These are phyloP conservation scores for Epinephelus lanceolatus DNA, from an alignment of 2,113 vertebrate species.

Conservation along the genomic window DNA sequence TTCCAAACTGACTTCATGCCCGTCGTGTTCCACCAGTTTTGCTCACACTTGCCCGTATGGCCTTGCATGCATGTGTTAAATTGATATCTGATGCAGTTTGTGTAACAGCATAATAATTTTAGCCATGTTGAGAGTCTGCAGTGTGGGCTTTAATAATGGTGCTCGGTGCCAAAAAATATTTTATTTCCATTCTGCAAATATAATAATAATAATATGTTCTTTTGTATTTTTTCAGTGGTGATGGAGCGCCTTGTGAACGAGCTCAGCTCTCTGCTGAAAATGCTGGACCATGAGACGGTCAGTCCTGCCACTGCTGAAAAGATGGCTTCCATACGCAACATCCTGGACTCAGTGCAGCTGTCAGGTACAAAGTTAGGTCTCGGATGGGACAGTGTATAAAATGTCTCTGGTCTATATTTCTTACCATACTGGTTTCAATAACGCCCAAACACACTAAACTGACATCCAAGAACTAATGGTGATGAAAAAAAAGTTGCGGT, in stretches of 20 bases:
- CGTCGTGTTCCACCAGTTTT: conserved; percentile 30
- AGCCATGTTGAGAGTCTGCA: background rate
- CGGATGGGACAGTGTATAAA: background rate
- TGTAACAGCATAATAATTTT: conserved; percentile 24
- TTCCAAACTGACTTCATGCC: conserved; percentile 39
- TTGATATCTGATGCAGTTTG: conserved; percentile 26
- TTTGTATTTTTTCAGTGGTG: conserved; percentile 69
- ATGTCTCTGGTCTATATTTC: background rate
- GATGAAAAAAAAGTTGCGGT: too few species aligned
- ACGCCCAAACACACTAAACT: too few species aligned
- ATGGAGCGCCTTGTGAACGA: conserved; percentile 95
- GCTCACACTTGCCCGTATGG: conserved; percentile 8
- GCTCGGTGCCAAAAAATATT: background rate
- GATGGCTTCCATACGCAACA: conserved; percentile 91
- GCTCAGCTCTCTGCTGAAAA: conserved; percentile 90
- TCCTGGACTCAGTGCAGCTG: conserved; percentile 91
- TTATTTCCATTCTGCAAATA: background rate
- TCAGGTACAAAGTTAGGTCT: conserved; percentile 83
- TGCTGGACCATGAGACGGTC: conserved; percentile 94
- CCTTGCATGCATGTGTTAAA: conserved; percentile 1
- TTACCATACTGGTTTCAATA: too few species aligned
- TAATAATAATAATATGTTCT: background rate
- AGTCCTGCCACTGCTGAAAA: conserved; percentile 92
- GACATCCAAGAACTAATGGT: too few species aligned
- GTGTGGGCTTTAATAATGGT: background rate